Evolutionary conservation across 1,140 invertebrate genomes (phyloP).

Genomic region (Pogonomyrmex barbatus): DNA sequence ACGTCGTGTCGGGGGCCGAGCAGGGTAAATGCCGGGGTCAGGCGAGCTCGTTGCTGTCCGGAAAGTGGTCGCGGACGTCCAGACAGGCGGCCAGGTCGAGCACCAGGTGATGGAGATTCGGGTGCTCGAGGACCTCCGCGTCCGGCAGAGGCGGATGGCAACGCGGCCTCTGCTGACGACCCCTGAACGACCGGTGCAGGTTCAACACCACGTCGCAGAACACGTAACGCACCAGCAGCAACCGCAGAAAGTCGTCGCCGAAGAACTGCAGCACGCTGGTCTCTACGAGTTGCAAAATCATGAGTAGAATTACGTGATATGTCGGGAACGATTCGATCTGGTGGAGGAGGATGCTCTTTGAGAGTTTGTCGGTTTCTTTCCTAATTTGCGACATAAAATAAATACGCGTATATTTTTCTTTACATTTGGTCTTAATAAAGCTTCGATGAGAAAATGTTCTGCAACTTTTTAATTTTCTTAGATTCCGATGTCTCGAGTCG

Average conservation of each 20-base stretch:
- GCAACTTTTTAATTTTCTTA: constrained; percentile 41
- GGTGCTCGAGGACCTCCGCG: constrained; percentile 95
- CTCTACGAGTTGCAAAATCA: constrained; percentile 87
- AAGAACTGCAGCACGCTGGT: constrained; percentile 95
- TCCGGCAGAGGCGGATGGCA: constrained; percentile 95
- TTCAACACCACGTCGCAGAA: constrained; percentile 96
- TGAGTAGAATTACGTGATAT: not conserved
- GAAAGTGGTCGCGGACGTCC: constrained; percentile 92
- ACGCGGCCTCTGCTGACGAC: constrained; percentile 93
- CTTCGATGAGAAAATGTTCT: not conserved
- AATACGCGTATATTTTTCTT: constrained; percentile 13
- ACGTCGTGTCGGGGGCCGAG: constrained; percentile 77
- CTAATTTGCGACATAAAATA: not conserved
- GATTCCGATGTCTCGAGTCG: not conserved
- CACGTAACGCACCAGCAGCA: constrained; percentile 95
- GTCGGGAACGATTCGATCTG: not conserved
- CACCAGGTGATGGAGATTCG: constrained; percentile 92
- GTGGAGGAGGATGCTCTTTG: not conserved
- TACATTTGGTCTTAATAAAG: not conserved
- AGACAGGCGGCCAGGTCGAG: constrained; percentile 93
- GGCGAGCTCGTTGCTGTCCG: constrained; percentile 90
- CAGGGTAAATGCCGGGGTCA: constrained; percentile 87
- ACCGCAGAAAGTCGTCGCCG: constrained; percentile 96
- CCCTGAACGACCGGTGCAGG: constrained; percentile 93
- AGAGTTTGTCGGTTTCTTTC: not conserved